Conservation (phyloP, 2,888 invertebrate genomes). For the Mythimna impura region DNA sequence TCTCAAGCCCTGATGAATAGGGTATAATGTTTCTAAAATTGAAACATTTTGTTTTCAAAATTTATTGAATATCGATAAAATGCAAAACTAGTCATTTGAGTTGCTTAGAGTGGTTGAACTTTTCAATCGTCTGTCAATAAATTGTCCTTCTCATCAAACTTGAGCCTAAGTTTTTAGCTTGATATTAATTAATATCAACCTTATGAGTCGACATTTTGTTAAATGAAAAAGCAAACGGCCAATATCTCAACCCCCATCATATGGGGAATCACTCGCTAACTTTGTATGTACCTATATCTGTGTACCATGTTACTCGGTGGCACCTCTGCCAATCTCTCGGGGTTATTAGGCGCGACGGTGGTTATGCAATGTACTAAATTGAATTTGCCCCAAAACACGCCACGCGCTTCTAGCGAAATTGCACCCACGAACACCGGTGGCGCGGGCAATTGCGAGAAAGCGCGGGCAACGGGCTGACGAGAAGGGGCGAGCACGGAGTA, state of each 20-base stretch:
- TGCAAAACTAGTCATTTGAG: constrained; percentile 1
- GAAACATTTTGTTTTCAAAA: neutral
- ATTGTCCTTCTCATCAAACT: constrained; percentile 11
- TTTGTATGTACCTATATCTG: constrained; percentile 26
- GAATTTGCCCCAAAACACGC: constrained; percentile 54
- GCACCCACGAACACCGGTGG: constrained; percentile 54
- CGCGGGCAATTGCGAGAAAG: constrained; percentile 63
- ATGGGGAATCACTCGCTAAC: constrained; percentile 19
- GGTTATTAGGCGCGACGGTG: constrained; percentile 55
- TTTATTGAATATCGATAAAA: neutral
- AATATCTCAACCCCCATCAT: constrained; percentile 4
- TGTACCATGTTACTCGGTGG: constrained; percentile 38
- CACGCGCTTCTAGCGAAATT: constrained; percentile 58
- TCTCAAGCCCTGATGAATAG: too few species aligned
- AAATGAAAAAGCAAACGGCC: neutral
- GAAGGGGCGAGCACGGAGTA: constrained; percentile 62
- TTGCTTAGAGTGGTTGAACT: constrained; percentile 2
- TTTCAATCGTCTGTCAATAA: constrained; percentile 14
- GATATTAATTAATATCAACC: neutral
- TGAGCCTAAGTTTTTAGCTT: neutral
- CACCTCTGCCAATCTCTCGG: constrained; percentile 49
- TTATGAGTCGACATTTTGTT: neutral
- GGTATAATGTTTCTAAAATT: neutral
- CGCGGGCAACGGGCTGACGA: constrained; percentile 60
- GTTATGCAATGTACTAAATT: constrained; percentile 57